Evolutionary conservation across 1,140 invertebrate species (phyloP), one percentile per base, ranked within the genome.

Genomic region (Drosophila mauritiana): DNA sequence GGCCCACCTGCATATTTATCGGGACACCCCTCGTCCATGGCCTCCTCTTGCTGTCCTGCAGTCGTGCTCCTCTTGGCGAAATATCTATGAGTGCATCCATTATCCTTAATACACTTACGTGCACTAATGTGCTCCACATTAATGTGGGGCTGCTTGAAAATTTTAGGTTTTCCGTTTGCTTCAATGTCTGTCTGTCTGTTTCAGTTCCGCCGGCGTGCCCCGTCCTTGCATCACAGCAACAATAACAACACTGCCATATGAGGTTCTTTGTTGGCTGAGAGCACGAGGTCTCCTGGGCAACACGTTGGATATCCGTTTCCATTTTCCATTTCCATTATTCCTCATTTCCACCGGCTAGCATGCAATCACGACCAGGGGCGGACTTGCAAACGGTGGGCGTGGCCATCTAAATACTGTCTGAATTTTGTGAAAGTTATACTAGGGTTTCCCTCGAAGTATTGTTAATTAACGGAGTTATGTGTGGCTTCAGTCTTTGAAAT

Each of bases 81-180:
- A 80, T 89, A 88, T 89, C 84, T 89, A 84, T 84, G 84, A 89
- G 80, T 89, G 85, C 84, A 89, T 89, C 85, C 84, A 89, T 89
- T 89, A 89, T 89, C 84, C 84, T 74, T 89, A 89, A 89, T 89
- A 89, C 80, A 89, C 84, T 89, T 89, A 89, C 80, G 84, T 80
- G 84, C 84, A 89, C 84, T 89, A 89, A 89, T 89, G 84, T 89
- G 85, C 84, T 80, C 84, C 46, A 83, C 84, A 89, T 89, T 88
- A 88, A 83, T 89, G 80, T 83, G 80, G 74, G 63, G 61, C 73
- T 86, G 82, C 79, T 80, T 83, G 51, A 70, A 89, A 77, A 83
- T 80, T 88, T 77, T 48, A 68, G 59, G 56, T 78, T 78, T 78
- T 72, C 48, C 57, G 56, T 53, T 53, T 57, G 57, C 39, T 13